Evolutionary conservation across 1,140 invertebrate genomes (phyloP), one percentile per base, ranked within the genome.

Genomic region (Dendroctonus ponderosae): DNA sequence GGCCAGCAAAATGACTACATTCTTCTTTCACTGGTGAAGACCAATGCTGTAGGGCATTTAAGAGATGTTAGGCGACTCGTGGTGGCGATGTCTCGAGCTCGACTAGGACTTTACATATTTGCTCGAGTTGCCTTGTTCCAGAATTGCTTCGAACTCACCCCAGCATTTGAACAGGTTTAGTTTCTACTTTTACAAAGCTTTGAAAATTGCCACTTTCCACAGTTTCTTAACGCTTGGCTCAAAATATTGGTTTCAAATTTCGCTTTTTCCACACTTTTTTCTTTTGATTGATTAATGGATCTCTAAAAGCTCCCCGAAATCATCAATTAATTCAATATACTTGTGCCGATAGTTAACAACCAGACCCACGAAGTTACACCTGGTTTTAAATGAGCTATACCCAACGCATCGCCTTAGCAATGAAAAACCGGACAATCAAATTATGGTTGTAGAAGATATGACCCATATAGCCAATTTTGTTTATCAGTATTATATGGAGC

Each of bases 1-100:
- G 98, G 98, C 66, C 97, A 99, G 76, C 98, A 99, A 79, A 99
- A 99, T 80, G 97, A 99, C 80, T 98, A 96, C 75, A 97, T 99
- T 59, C 82, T 99, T 5, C 82, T 99, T 2, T 99, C 97, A 0
- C 80, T 99, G 11, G 98, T 99, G 12, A 86, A 96, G 67, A 99
- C 98, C 0, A 90, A 91, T 77, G 92, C 94, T 11, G 96, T 99
- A 41, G 98, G 98, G 60, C 97, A 99, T 82, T 82, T 99, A 62
- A 81, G 97, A 50, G 98, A 99, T 83, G 93, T 98, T 0, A 84
- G 98, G 6, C 91, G 98, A 80, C 84, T 99, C 37, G 91, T 99
- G 44, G 98, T 99, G 7, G 97, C 98, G 0, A 94, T 99, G 88
- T 99, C 97, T 53, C 86, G 98, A 76, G 97, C 97, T 4, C 84